These are phyloP conservation scores for Meteorus colon DNA, from an alignment of 2,888 invertebrate species.

Conservation along the genomic window DNA sequence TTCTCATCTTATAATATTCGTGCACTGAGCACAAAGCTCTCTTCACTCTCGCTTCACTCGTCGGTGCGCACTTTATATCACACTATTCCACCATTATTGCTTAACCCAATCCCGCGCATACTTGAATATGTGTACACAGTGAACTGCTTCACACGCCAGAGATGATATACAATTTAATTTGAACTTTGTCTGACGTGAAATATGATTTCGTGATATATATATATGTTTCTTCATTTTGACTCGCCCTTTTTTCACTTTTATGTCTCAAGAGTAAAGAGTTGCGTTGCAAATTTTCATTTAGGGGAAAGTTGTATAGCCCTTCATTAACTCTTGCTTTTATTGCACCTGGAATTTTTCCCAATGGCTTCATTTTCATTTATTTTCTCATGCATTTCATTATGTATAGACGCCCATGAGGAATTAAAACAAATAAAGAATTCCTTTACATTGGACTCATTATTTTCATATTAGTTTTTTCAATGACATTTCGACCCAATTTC, in stretches of 20 bases:
- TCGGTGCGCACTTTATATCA: slow-evolving; percentile 1
- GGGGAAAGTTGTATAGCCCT: neutral
- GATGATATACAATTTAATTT: slow-evolving; percentile 36
- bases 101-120: slow-evolving; percentile 14
- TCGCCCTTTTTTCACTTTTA: neutral
- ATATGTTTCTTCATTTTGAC: neutral
- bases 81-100: neutral
- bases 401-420: neutral
- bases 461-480: too few relatives aligned
- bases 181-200: slow-evolving; percentile 28
- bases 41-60: neutral
- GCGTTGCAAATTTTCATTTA: neutral
- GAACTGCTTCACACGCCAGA: neutral
- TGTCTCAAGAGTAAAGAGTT: neutral
- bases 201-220: slow-evolving; percentile 37
- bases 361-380: neutral
- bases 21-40: neutral
- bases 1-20: slow-evolving; percentile 12
- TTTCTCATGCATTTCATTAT: neutral
- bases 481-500: too few relatives aligned
- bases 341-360: neutral
- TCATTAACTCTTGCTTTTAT: neutral
- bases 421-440: neutral
- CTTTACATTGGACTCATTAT: too few relatives aligned
- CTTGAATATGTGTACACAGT: neutral